These are phyloP conservation scores for Synanthedon andrenaeformis DNA, from an alignment of 2,888 invertebrate genomes.

Conservation along the genomic window DNA sequence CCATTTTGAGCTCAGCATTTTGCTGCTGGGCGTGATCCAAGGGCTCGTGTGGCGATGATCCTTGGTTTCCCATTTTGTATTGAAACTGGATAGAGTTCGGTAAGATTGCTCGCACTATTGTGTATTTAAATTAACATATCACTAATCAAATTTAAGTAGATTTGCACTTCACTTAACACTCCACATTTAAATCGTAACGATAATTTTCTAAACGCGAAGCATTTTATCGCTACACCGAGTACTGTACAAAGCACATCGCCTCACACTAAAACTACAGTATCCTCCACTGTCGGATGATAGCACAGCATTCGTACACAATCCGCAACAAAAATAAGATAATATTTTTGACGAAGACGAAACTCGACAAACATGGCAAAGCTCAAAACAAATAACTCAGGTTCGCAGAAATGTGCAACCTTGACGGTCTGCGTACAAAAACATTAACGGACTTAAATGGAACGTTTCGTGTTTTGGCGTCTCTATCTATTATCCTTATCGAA, in stretches of 20 bases:
- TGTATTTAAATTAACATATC: conserved; percentile 1
- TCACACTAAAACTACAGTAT: conserved; percentile 33
- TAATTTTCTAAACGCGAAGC: neutral
- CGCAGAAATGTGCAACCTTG: conserved; percentile 51
- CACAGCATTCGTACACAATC: conserved; percentile 41
- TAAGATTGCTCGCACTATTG: conserved; percentile 19
- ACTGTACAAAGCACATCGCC: conserved; percentile 32
- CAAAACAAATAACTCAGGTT: conserved; percentile 49
- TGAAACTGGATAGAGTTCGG: conserved; percentile 12
- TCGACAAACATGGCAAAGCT: conserved; percentile 56
- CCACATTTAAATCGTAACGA: neutral
- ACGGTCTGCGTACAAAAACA: conserved; percentile 35
- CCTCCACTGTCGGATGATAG: conserved; percentile 39
- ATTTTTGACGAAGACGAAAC: conserved; percentile 55
- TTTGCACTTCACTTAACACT: neutral
- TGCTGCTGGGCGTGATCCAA: conserved; percentile 76
- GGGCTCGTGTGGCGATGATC: conserved; percentile 85
- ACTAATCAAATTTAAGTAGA: conserved; percentile 16
- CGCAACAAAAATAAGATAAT: conserved; percentile 52
- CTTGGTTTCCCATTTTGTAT: conserved; percentile 81
- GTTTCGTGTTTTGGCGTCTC: conserved; percentile 18
- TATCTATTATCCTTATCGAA: conserved; percentile 11
- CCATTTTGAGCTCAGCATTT: conserved; percentile 62
- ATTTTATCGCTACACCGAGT: conserved; percentile 21
- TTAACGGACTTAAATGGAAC: conserved; percentile 12